Evolutionary conservation across 92 coral and sea anemone genomes (phyloP).

Genomic region (Umimayanthus kanabou): DNA sequence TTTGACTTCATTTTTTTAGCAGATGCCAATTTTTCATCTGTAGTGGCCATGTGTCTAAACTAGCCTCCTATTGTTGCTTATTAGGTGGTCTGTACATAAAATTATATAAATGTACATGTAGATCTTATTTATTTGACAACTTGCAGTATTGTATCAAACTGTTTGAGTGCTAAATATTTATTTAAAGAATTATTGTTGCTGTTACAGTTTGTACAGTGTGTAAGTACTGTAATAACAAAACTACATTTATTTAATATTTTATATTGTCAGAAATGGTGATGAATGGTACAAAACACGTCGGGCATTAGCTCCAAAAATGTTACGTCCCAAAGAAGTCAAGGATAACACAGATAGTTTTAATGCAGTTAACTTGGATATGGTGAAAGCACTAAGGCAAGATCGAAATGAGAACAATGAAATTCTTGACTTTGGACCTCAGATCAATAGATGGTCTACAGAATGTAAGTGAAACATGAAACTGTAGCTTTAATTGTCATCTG

Average conservation of each 20-base stretch:
- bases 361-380: conserved; percentile 26
- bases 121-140: too few relatives aligned
- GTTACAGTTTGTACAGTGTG: too few relatives aligned
- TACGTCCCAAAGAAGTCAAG: conserved; percentile 41
- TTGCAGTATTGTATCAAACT: too few relatives aligned
- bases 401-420: conserved; percentile 32
- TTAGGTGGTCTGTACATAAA: too few relatives aligned
- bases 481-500: neutral
- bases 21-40: too few relatives aligned
- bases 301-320: conserved; percentile 24
- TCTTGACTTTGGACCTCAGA: conserved; percentile 12
- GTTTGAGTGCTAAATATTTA: too few relatives aligned
- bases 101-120: too few relatives aligned
- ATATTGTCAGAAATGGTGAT: conserved; percentile 15
- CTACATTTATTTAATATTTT: neutral
- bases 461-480: conserved; percentile 7
- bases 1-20: too few relatives aligned
- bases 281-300: conserved; percentile 34
- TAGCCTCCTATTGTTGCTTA: too few relatives aligned
- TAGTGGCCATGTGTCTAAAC: too few relatives aligned
- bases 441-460: conserved; percentile 38
- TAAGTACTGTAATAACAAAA: neutral
- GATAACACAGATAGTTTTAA: conserved; percentile 35
- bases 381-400: neutral
- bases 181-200: too few relatives aligned